A percentile compares a stretch with the other conserved stretches of the same genome.
These are phyloP conservation scores for Molanna angustata DNA, from an alignment of 2,888 invertebrate species.

Conservation along the genomic window DNA sequence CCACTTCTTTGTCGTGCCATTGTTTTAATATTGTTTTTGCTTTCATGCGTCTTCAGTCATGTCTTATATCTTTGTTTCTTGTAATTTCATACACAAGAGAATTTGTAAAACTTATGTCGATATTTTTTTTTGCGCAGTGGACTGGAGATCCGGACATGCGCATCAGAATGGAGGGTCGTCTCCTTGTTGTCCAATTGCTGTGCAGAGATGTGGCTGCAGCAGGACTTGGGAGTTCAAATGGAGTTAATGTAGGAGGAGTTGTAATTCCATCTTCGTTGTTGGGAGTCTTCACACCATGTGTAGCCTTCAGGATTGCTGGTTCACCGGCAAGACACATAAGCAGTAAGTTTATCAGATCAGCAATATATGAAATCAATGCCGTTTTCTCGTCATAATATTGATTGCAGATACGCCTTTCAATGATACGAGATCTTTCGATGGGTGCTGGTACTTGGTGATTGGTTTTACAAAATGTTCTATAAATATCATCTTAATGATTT, in stretches of 20 bases:
- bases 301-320: constrained; percentile 82
- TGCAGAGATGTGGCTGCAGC: constrained; percentile 63
- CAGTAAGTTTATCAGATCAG: constrained; percentile 49
- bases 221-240: not conserved
- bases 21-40: not conserved
- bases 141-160: constrained; percentile 76
- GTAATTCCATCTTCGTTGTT: constrained; percentile 45
- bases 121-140: constrained; percentile 59
- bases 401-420: no score
- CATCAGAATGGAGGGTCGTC: constrained; percentile 73
- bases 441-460: no score
- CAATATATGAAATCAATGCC: no score
- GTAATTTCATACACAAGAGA: not conserved
- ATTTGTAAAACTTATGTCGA: not conserved
- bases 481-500: no score
- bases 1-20: not conserved
- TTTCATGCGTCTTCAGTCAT: no score
- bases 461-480: no score
- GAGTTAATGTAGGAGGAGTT: constrained; percentile 52
- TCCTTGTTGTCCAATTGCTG: constrained; percentile 75
- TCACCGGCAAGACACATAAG: constrained; percentile 65
- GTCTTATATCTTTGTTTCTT: not conserved
- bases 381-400: no score
- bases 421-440: no score
- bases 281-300: constrained; percentile 78